phyloP scores from a whole-genome alignment of 2,797 vertebrate genomes.

The Macrochelys suwanniensis region DNA sequence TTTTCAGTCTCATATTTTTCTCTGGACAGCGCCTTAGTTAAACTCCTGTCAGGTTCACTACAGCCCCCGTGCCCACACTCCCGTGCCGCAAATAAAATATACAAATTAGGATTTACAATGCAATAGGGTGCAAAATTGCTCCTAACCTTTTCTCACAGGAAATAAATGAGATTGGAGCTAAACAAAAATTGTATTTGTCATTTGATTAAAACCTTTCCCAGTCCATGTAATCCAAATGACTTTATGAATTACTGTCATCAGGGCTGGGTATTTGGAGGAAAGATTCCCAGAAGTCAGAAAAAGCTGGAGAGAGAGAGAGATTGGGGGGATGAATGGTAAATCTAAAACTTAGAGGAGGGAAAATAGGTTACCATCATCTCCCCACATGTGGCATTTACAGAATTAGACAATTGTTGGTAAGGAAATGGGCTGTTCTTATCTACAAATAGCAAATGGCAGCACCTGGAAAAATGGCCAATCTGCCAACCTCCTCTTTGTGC shows the following conservation, averaged over 20 bases:
- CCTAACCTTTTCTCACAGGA: conserved; percentile 33
- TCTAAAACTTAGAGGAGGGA: background rate
- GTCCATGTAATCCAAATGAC: background rate
- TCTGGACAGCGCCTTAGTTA: background rate
- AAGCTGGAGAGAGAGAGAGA: background rate
- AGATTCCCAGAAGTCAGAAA: background rate
- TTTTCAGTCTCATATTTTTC: background rate
- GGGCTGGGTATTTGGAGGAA: background rate
- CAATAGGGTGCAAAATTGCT: background rate
- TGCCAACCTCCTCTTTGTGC: background rate
- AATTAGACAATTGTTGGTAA: background rate
- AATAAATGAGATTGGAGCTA: background rate
- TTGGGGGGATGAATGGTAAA: background rate
- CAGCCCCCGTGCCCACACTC: background rate
- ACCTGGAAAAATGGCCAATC: background rate
- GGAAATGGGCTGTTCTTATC: background rate
- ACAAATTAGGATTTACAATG: conserved; percentile 26
- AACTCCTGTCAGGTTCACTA: conserved; percentile 2
- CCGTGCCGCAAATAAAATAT: conserved; percentile 30
- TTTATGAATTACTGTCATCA: conserved; percentile 23
- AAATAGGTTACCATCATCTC: background rate
- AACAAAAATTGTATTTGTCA: background rate
- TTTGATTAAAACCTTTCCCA: conserved; percentile 37
- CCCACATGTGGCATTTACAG: background rate
- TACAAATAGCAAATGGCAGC: background rate